phyloP scores from a whole-genome alignment of 1,140 invertebrate genomes.

The Cylas formicarius region DNA sequence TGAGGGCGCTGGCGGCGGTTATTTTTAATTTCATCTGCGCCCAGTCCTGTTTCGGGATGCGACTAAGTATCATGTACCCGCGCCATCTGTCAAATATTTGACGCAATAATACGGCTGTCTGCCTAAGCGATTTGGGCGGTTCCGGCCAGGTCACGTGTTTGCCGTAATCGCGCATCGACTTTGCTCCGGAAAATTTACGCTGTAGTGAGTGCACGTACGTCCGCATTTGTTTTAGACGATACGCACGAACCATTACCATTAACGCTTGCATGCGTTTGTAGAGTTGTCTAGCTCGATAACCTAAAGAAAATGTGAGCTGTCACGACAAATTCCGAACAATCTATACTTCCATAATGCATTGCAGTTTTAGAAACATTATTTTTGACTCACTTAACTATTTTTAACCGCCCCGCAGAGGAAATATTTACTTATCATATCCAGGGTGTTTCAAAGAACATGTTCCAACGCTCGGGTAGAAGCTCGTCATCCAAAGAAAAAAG shows the following conservation, averaged over 20 bases:
- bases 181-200: constrained; percentile 52
- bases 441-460: too few relatives aligned
- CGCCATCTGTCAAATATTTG: constrained; percentile 65
- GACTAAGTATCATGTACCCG: constrained; percentile 76
- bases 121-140: constrained; percentile 52
- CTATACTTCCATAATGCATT: too few relatives aligned
- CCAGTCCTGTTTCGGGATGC: constrained; percentile 77
- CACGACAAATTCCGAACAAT: not conserved
- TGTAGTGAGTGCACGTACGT: constrained; percentile 67
- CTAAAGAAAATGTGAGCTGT: constrained; percentile 13
- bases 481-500: too few relatives aligned
- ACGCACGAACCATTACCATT: constrained; percentile 72
- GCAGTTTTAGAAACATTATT: too few relatives aligned
- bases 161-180: constrained; percentile 63
- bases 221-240: constrained; percentile 76
- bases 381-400: too few relatives aligned
- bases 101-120: constrained; percentile 14
- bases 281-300: constrained; percentile 61
- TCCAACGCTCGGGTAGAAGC: too few relatives aligned
- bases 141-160: constrained; percentile 75
- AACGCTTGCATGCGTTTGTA: constrained; percentile 84
- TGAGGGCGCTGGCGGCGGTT: constrained; percentile 68
- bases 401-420: too few relatives aligned
- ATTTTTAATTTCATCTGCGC: constrained; percentile 76
- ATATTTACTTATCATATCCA: too few relatives aligned